Evolutionary conservation across 2,888 invertebrate species (phyloP), one percentile per base, ranked within the genome.

Genomic region (Hylaea fasciaria): DNA sequence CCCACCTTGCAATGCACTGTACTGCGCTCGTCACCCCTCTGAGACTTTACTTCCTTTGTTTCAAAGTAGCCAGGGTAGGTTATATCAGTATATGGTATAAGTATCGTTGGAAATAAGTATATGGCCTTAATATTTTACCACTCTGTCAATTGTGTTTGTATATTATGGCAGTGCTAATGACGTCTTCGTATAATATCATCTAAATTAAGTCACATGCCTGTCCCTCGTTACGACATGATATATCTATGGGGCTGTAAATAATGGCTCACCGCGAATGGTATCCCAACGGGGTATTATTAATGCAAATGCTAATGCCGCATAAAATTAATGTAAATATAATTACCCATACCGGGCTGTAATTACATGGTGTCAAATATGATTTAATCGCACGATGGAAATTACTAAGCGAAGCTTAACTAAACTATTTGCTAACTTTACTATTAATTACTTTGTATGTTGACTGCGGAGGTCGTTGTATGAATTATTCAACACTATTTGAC

Each of bases 271-370:
- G 50, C 58, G 53, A 65, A 54, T 53, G 53, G 56, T 66, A 59
- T 56, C 63, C 37, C 60, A 32, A 52, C 40, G 39, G 45, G 35
- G 60, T 59, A 64, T 66, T 55, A 65, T 72, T 74, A 74, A 73
- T 73, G 39, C 75, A 74, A 80, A 81, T 77, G 64, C 67, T 71
- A 76, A 77, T 69, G 66, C 71, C 69, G 68, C 74, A 67, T 68
- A 78, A 75, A 79, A 81, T 86, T 81, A 78, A 84, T 83, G 82
- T 74, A 75, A 83, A 85, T 80, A 76, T 80, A 79, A 82, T 82
- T 82, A 78, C 72, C 63, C 56, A 68, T 73, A 61, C 64, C 62
- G 64, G 68, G 61, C 61, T 62, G 64, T 82, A 78, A 81, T 82
- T 76, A 78, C 77, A 79, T 52, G 55, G 76, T 84, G 81, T 81